These are phyloP conservation scores for Venusia cambrica DNA, from an alignment of 2,888 invertebrate genomes.

Conservation along the genomic window DNA sequence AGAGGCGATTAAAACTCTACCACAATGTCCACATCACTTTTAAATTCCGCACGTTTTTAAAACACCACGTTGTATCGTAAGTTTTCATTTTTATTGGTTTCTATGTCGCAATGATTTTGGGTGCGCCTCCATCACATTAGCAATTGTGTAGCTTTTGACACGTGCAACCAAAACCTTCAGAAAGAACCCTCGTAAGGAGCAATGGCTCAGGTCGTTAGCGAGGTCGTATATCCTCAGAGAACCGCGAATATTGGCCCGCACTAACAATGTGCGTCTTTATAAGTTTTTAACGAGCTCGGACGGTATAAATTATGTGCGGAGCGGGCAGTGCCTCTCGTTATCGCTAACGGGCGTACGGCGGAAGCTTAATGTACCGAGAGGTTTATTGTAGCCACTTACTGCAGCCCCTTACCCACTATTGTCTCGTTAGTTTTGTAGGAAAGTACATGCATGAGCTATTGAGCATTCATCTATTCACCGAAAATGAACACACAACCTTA, in stretches of 20 bases:
- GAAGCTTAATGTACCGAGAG: constrained; percentile 79
- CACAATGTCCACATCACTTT: no score
- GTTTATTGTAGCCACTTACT: constrained; percentile 79
- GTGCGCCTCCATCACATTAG: no score
- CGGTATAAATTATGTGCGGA: constrained; percentile 79
- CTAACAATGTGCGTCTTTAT: constrained; percentile 82
- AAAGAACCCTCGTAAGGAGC: constrained; percentile 54
- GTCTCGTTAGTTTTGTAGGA: constrained; percentile 35
- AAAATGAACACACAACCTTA: no score
- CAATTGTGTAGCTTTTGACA: no score
- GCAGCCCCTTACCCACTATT: constrained; percentile 40
- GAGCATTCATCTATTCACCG: no score
- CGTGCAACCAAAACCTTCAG: no score
- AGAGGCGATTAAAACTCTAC: no score
- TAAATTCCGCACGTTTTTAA: no score
- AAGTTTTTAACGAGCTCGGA: constrained; percentile 81
- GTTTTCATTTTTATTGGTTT: no score
- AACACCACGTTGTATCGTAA: no score
- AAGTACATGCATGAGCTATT: no score
- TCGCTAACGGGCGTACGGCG: constrained; percentile 74
- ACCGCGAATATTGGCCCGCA: constrained; percentile 77
- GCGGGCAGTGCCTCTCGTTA: constrained; percentile 78
- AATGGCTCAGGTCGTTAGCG: constrained; percentile 65
- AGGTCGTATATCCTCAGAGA: constrained; percentile 68
- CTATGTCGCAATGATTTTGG: no score